phyloP scores from a whole-genome alignment of 35 echinoderm and acorn worm genomes.

The Antedon bifida region DNA sequence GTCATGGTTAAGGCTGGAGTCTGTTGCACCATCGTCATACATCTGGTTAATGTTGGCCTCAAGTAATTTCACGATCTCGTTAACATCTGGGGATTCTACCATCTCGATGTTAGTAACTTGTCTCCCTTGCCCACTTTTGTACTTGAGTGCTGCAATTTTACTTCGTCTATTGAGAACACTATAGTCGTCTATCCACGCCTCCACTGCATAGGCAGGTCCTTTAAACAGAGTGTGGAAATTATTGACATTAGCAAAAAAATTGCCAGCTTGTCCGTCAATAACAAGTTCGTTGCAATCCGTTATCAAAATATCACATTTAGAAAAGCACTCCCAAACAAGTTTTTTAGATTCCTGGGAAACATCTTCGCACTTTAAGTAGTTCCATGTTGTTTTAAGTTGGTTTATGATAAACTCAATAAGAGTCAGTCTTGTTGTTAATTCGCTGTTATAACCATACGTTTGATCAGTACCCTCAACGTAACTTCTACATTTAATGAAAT shows the following conservation, averaged over 20 bases:
- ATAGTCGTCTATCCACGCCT: not conserved
- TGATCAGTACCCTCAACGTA: constrained; percentile 2
- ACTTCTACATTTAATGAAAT: constrained; percentile 1
- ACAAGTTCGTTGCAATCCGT: constrained; percentile 7
- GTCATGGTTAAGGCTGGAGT: constrained; percentile 1
- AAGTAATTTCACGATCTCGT: not conserved
- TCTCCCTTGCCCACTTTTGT: not conserved
- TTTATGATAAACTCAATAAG: constrained; percentile 10
- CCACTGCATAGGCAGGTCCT: not conserved
- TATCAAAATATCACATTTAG: constrained; percentile 1
- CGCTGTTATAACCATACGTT: not conserved
- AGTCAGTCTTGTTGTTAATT: not conserved
- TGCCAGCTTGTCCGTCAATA: not conserved
- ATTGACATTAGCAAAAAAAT: constrained; percentile 11
- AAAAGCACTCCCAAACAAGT: constrained; percentile 12
- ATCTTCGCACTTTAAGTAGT: not conserved
- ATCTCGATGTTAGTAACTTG: not conserved
- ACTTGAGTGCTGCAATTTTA: constrained; percentile 20
- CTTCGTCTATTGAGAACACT: not conserved
- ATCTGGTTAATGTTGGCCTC: constrained; percentile 10
- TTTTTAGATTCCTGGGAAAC: not conserved
- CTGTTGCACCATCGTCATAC: not conserved
- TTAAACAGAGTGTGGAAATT: constrained; percentile 4
- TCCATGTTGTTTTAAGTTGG: not conserved
- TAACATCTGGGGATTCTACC: not conserved